Percentiles rank a stretch among this genome's conserved stretches.
Evolutionary conservation across 2,113 vertebrate species (phyloP).

Genomic region (Cygnus atratus): DNA sequence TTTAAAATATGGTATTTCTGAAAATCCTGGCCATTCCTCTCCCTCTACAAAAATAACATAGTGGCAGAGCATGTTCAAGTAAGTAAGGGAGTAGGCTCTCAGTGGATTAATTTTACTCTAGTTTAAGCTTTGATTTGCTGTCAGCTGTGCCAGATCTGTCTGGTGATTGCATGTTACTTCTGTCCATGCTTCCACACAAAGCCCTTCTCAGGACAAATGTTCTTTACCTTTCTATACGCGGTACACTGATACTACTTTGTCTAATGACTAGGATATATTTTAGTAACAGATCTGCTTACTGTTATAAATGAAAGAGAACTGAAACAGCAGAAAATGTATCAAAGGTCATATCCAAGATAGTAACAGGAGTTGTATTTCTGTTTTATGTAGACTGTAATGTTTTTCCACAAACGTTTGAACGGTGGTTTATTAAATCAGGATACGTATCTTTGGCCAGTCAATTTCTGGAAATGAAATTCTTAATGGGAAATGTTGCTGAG

Average conservation of each 20-base stretch:
- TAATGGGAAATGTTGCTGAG: background rate
- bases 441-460: background rate
- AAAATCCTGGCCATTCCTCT: background rate
- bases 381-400: background rate
- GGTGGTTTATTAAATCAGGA: background rate
- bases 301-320: background rate
- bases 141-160: background rate
- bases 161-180: background rate
- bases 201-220: background rate
- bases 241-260: background rate
- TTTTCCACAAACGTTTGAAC: rapidly evolving
- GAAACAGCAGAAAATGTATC: background rate
- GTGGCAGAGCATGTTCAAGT: background rate
- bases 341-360: background rate
- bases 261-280: background rate
- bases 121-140: background rate
- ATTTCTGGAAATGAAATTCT: background rate
- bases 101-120: background rate
- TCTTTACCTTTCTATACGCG: background rate
- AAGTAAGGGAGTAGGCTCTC: background rate
- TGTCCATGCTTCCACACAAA: background rate
- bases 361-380: background rate
- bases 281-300: background rate
- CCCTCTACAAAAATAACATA: background rate
- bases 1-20: background rate